Percentiles rank a stretch among this genome's conserved stretches.
These are phyloP conservation scores for Drosophila bocqueti DNA, from an alignment of 1,140 invertebrate species.

Conservation along the genomic window DNA sequence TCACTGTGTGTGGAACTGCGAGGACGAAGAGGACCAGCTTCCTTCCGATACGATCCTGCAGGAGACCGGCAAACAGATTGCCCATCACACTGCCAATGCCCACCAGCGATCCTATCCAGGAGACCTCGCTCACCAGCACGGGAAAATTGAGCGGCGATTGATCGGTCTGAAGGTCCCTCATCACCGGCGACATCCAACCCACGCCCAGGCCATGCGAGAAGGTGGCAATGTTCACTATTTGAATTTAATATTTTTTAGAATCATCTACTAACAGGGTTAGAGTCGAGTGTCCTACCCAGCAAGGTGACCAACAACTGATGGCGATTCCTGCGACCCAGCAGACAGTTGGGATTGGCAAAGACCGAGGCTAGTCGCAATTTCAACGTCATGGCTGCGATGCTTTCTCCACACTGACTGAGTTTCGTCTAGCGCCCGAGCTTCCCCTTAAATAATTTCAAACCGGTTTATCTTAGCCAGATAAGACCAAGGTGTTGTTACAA, in stretches of 20 bases:
- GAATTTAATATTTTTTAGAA: neutral
- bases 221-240: slow-evolving; percentile 81
- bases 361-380: slow-evolving; percentile 23
- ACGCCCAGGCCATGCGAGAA: slow-evolving; percentile 84
- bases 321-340: slow-evolving; percentile 61
- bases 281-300: slow-evolving; percentile 36
- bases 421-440: slow-evolving; percentile 17
- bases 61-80: slow-evolving; percentile 55
- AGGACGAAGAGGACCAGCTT: slow-evolving; percentile 57
- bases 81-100: slow-evolving; percentile 77
- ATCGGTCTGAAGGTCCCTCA: slow-evolving; percentile 74
- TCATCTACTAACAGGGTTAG: neutral
- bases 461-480: slow-evolving; percentile 43
- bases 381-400: slow-evolving; percentile 49
- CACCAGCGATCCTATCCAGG: slow-evolving; percentile 74
- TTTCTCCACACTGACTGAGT: slow-evolving; percentile 20
- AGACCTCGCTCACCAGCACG: slow-evolving; percentile 59
- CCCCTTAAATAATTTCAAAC: slow-evolving; percentile 27
- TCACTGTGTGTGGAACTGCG: slow-evolving; percentile 55
- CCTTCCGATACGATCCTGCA: slow-evolving; percentile 70
- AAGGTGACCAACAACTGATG: slow-evolving; percentile 63
- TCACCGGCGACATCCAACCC: slow-evolving; percentile 85
- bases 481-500: slow-evolving; percentile 5
- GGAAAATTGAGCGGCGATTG: slow-evolving; percentile 67
- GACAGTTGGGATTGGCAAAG: slow-evolving; percentile 52